Evolutionary conservation across 1,140 invertebrate species (phyloP).

Genomic region (Stegodyphus dumicola): DNA sequence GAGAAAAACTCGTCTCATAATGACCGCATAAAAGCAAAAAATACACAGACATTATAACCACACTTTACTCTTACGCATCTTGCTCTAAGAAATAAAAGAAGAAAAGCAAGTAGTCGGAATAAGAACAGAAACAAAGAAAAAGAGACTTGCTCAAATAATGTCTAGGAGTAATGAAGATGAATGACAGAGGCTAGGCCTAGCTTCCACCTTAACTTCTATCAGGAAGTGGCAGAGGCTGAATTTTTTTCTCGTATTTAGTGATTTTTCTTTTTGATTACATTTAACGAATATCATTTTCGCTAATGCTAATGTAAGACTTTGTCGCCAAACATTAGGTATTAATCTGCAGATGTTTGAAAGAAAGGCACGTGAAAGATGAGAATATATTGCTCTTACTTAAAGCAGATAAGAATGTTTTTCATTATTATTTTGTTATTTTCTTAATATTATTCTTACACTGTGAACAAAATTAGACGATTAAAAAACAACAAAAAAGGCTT

Average conservation of each 20-base stretch:
- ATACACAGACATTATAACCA: slow-evolving; percentile 34
- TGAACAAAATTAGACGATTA: no score
- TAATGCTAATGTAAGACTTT: no score
- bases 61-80: neutral
- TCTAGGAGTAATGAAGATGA: slow-evolving; percentile 34
- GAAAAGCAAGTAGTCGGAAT: slow-evolving; percentile 3
- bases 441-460: no score
- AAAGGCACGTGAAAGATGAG: no score
- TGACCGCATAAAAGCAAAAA: slow-evolving; percentile 7
- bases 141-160: slow-evolving; percentile 28
- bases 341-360: no score
- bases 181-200: slow-evolving; percentile 26
- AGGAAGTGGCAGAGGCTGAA: neutral
- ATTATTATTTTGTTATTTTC: no score
- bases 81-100: slow-evolving; percentile 20
- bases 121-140: slow-evolving; percentile 11
- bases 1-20: no score
- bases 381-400: no score
- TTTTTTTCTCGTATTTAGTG: neutral
- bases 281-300: no score
- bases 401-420: no score
- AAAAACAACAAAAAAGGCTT: no score
- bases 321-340: no score
- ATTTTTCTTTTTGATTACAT: neutral
- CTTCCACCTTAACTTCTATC: slow-evolving; percentile 39